These are phyloP conservation scores for Eulemur coronatus DNA, from an alignment of 2,797 vertebrate species.

Conservation along the genomic window DNA sequence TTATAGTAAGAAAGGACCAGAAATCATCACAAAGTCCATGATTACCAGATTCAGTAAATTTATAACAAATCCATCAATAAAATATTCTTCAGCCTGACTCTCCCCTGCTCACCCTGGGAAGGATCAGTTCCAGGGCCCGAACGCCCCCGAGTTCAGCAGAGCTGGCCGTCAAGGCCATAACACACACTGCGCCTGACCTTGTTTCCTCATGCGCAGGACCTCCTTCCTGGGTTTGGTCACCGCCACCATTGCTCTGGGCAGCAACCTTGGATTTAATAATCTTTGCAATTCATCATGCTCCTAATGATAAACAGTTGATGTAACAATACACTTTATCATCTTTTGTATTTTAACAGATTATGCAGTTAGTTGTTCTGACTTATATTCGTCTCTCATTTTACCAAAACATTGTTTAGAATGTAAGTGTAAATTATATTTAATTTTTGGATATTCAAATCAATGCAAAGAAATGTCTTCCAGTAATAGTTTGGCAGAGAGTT, in stretches of 20 bases:
- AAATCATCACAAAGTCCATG: not conserved
- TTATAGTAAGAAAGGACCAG: slow-evolving; percentile 11
- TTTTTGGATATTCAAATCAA: slow-evolving; percentile 40
- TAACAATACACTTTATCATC: not conserved
- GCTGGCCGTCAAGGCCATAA: not conserved
- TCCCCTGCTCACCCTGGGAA: not conserved
- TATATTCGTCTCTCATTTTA: not conserved
- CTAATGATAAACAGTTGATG: not conserved
- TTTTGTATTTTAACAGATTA: not conserved
- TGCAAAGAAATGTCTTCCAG: slow-evolving; percentile 40
- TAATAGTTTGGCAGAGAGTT: not conserved
- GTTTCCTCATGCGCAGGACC: too few species aligned
- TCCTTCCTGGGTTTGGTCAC: not conserved
- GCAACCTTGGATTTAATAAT: not conserved
- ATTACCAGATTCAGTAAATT: not conserved
- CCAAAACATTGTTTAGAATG: slow-evolving; percentile 35
- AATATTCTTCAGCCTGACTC: not conserved
- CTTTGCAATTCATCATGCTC: not conserved
- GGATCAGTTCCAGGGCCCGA: not conserved
- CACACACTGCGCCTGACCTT: rapidly evolving
- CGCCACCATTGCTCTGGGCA: not conserved
- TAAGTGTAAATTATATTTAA: slow-evolving; percentile 50
- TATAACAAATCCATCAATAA: not conserved
- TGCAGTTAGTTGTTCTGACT: not conserved
- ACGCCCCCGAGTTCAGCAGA: not conserved